Evolutionary conservation across 2,113 vertebrate genomes (phyloP), one percentile per base, ranked within the genome.

Genomic region (Cyanoderma ruficeps): DNA sequence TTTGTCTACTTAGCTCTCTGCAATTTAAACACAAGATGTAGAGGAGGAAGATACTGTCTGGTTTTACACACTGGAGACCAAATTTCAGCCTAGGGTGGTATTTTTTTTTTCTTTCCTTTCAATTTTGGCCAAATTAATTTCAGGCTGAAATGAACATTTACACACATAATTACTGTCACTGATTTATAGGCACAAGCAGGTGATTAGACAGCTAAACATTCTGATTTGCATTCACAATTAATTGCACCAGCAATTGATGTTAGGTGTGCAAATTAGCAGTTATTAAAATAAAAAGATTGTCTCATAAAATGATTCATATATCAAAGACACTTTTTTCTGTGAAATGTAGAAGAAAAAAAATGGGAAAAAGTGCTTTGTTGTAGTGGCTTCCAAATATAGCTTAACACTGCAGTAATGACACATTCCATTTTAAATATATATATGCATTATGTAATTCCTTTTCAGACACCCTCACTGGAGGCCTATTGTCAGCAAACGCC

Each of bases 191-290:
- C 41, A 68, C 72, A 94, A 90, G 93, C 87, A 86, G 82, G 71
- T 93, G 87, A 83, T 83, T 92, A 96, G 76, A 90, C 79, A 94
- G 85, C 72, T 75, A 95, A 95, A 94, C 52, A 83, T 81, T 90
- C 90, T 92, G 72, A 86, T 90, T 95, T 95, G 53, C 80, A 93
- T 90, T 28, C 56, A 90, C 94, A 92, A 94, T 89, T 95, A 96
- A 95, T 87, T 87, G 77, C 52, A 82, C 60, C 33, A 84, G 60
- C 92, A 94, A 90, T 4, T 92, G 90, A 90, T 69, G 47, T 69
- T 90, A 91, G 67, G 90, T 90, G 93, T 93, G 82, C 75, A 96
- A 96, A 96, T 97, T 93, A 96, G 82, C 67, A 89, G 89, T 80
- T 94, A 95, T 80, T 96, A 94, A 88, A 95, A 77, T 70, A 77